Evolutionary conservation across 1,140 invertebrate genomes (phyloP).

Genomic region (Belonocnema kinseyi): DNA sequence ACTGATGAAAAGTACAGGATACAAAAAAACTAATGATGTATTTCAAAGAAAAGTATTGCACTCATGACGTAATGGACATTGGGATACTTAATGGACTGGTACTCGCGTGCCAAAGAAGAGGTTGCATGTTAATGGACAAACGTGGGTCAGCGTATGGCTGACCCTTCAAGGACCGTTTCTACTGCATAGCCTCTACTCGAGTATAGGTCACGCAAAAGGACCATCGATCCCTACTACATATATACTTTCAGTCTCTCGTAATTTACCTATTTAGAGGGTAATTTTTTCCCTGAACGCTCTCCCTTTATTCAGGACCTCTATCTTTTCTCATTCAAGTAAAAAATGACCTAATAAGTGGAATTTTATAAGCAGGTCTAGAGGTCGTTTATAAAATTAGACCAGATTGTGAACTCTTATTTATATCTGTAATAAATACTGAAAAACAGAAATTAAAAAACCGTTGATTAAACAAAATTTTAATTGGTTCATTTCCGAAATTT

Average conservation of each 20-base stretch:
- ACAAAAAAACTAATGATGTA: conserved; percentile 9
- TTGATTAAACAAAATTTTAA: too few relatives aligned
- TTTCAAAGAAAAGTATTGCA: not conserved
- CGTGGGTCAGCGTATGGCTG: conserved; percentile 49
- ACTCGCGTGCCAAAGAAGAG: conserved; percentile 50
- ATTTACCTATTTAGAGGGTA: conserved; percentile 11
- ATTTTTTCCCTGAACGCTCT: not conserved
- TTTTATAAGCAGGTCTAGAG: too few relatives aligned
- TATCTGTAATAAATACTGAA: too few relatives aligned
- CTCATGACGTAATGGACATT: conserved; percentile 41
- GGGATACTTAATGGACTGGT: conserved; percentile 52
- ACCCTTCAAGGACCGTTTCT: conserved; percentile 59
- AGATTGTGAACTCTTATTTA: too few relatives aligned
- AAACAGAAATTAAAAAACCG: too few relatives aligned
- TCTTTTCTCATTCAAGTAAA: too few relatives aligned
- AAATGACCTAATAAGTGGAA: too few relatives aligned
- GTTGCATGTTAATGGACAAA: conserved; percentile 55
- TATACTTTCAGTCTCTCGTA: not conserved
- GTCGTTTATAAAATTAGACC: too few relatives aligned
- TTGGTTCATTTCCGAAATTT: too few relatives aligned
- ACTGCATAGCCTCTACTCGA: conserved; percentile 44
- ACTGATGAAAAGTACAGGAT: not conserved
- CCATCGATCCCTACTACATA: conserved; percentile 51
- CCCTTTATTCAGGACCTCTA: too few relatives aligned
- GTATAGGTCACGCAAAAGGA: conserved; percentile 50